Conservation (phyloP, 2,797 vertebrate genomes). For the Coluber constrictor region DNA sequence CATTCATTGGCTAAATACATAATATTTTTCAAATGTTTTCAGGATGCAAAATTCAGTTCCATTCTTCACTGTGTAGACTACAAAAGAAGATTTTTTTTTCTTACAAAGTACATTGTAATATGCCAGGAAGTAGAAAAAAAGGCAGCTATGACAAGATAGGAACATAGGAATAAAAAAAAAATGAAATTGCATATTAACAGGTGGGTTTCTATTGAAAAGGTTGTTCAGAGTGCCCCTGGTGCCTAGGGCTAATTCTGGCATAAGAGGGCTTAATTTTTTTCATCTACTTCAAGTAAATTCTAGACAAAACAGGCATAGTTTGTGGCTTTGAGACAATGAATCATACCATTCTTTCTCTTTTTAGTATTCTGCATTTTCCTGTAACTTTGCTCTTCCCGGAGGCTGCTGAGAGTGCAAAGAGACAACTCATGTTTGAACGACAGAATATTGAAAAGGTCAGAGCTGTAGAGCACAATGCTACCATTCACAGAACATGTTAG, state of each 20-base stretch:
- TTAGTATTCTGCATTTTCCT: constrained; percentile 2
- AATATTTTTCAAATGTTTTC: not conserved
- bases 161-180: not conserved
- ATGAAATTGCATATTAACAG: not conserved
- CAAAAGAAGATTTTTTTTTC: not conserved
- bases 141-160: not conserved
- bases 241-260: constrained; percentile 11
- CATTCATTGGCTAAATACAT: not conserved
- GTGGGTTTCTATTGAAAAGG: not conserved
- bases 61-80: not conserved
- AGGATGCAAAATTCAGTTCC: not conserved
- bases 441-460: constrained; percentile 54
- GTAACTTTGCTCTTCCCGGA: constrained; percentile 36
- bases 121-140: not conserved
- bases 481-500: constrained; percentile 18
- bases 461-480: constrained; percentile 11
- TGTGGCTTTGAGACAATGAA: constrained; percentile 6
- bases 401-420: constrained; percentile 44
- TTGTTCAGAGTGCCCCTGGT: not conserved
- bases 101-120: not conserved
- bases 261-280: constrained; percentile 12
- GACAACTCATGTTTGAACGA: constrained; percentile 19
- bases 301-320: not conserved
- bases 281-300: not conserved
- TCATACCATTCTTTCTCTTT: not conserved